Conservation (phyloP, 2,888 invertebrate genomes). For the Brenthis ino region DNA sequence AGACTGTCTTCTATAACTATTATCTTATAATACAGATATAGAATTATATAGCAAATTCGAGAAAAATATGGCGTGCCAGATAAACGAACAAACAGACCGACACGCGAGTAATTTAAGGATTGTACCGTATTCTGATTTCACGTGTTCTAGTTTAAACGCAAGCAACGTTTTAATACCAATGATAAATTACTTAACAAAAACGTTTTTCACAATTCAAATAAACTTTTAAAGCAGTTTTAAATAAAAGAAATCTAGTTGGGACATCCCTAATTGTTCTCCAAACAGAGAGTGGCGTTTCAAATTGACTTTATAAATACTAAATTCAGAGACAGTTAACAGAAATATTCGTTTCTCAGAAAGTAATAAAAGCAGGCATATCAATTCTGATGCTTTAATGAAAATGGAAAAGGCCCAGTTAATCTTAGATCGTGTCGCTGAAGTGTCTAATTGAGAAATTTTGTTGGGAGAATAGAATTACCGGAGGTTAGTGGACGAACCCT, state of each 20-base stretch:
- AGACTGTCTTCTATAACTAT: too few species aligned
- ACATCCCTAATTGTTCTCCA: constrained; percentile 9
- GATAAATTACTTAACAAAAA: too few species aligned
- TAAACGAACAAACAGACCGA: too few species aligned
- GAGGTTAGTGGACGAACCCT: constrained; percentile 40
- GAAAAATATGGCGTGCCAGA: too few species aligned
- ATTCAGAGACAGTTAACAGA: constrained; percentile 20
- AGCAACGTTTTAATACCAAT: too few species aligned
- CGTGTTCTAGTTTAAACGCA: too few species aligned
- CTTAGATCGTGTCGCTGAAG: constrained; percentile 58
- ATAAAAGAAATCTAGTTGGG: background rate
- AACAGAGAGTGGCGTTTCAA: constrained; percentile 8
- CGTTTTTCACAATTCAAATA: background rate
- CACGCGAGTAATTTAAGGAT: too few species aligned
- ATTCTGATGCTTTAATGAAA: constrained; percentile 49
- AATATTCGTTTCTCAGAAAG: constrained; percentile 20
- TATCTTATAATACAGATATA: too few species aligned
- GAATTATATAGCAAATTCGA: too few species aligned
- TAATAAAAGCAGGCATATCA: constrained; percentile 30
- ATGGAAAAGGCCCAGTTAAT: constrained; percentile 63
- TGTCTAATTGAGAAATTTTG: constrained; percentile 73
- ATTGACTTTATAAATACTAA: constrained; percentile 13
- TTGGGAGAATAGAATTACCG: constrained; percentile 59
- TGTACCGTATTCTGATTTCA: too few species aligned
- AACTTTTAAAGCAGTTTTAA: background rate